These are phyloP conservation scores for Thaumatotibia leucotreta DNA, from an alignment of 1,140 invertebrate species.

Conservation along the genomic window DNA sequence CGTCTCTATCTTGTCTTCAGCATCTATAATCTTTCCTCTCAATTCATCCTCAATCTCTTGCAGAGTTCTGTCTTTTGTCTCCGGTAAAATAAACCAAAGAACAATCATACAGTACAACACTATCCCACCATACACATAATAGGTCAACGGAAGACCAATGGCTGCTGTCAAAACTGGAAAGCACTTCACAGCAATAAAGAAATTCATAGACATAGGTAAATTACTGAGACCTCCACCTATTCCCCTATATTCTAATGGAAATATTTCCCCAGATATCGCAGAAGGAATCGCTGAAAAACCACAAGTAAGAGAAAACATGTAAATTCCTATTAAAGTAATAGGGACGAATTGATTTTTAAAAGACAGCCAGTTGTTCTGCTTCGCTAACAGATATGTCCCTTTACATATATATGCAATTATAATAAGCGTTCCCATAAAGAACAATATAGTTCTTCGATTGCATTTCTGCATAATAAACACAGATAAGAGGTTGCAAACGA, in stretches of 20 bases:
- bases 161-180: constrained; percentile 32
- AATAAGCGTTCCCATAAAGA: constrained; percentile 31
- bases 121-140: constrained; percentile 33
- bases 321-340: constrained; percentile 41
- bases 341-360: constrained; percentile 43
- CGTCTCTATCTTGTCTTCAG: background rate
- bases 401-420: constrained; percentile 39
- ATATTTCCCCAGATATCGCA: constrained; percentile 51
- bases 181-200: constrained; percentile 39
- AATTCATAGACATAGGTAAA: constrained; percentile 35
- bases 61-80: constrained; percentile 39
- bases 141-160: constrained; percentile 40
- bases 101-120: constrained; percentile 31
- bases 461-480: constrained; percentile 50
- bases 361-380: constrained; percentile 24
- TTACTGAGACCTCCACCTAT: constrained; percentile 45
- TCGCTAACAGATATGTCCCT: constrained; percentile 38
- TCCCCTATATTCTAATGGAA: constrained; percentile 47
- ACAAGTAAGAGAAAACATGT: constrained; percentile 41
- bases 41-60: constrained; percentile 49
- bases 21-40: constrained; percentile 17
- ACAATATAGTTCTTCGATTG: constrained; percentile 48
- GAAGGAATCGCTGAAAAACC: constrained; percentile 52
- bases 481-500: constrained; percentile 52
- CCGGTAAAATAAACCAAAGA: constrained; percentile 38